Evolutionary conservation across 2,888 invertebrate genomes (phyloP).

Genomic region (Ethmia dodecea): DNA sequence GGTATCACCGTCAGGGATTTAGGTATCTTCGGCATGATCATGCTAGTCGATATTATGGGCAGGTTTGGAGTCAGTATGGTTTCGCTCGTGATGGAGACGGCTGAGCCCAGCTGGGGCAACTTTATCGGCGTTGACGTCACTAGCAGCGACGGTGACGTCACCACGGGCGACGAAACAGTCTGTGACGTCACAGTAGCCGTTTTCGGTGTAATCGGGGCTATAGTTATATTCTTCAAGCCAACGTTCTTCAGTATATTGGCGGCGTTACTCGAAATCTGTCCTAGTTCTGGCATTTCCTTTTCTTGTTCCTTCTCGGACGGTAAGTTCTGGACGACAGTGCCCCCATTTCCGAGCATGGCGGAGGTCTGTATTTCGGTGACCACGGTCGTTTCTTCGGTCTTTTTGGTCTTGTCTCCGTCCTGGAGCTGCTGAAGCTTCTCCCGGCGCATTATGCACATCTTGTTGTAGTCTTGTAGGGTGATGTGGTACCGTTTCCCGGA

Average conservation of each 20-base stretch:
- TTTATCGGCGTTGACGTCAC: constrained; percentile 49
- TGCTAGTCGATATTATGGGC: constrained; percentile 41
- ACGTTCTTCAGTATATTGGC: constrained; percentile 68
- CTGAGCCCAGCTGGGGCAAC: constrained; percentile 49
- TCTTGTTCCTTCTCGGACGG: constrained; percentile 38
- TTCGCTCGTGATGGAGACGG: constrained; percentile 53
- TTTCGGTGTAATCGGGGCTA: constrained; percentile 63
- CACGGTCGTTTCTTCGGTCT: constrained; percentile 29
- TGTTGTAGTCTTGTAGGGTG: constrained; percentile 87
- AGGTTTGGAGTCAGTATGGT: constrained; percentile 32
- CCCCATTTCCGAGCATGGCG: constrained; percentile 57
- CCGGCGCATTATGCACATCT: constrained; percentile 84
- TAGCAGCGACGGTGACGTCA: constrained; percentile 42
- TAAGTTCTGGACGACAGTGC: constrained; percentile 48
- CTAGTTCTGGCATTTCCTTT: constrained; percentile 34
- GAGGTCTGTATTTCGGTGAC: constrained; percentile 62
- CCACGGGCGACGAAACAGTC: constrained; percentile 31
- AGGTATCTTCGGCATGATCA: constrained; percentile 86
- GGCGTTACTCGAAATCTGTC: constrained; percentile 48
- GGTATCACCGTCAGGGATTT: constrained; percentile 89
- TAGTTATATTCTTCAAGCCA: constrained; percentile 68
- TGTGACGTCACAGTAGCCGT: constrained; percentile 59
- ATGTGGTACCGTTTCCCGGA: constrained; percentile 89
- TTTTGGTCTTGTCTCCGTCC: constrained; percentile 49
- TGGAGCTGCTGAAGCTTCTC: constrained; percentile 81